Percentiles rank a stretch among this genome's conserved stretches.
These are phyloP conservation scores for Solenodon paradoxus DNA, from an alignment of 2,113 vertebrate species.

Conservation along the genomic window DNA sequence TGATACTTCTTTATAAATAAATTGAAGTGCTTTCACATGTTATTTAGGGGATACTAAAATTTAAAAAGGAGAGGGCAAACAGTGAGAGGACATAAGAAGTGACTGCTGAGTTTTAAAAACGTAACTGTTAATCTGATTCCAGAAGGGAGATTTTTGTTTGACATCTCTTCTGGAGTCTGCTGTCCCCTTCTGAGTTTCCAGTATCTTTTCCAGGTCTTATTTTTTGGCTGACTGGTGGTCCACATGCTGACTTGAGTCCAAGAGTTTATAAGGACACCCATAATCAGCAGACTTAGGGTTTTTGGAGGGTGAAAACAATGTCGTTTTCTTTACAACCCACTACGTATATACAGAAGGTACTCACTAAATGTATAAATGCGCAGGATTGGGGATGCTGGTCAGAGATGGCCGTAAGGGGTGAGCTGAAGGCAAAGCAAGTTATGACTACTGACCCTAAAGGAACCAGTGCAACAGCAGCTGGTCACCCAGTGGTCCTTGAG, in stretches of 20 bases:
- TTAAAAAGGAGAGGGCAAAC: not conserved
- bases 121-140: not conserved
- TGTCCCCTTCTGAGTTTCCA: not conserved
- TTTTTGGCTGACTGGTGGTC: not conserved
- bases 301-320: not conserved
- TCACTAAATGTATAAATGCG: not conserved
- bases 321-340: not conserved
- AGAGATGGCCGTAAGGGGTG: not conserved
- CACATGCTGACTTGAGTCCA: not conserved
- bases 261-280: not conserved
- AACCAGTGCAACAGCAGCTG: not conserved
- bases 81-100: not conserved
- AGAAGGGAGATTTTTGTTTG: not conserved
- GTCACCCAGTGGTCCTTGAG: not conserved
- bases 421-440: not conserved
- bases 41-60: not conserved
- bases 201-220: not conserved
- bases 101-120: not conserved
- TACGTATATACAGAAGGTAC: not conserved
- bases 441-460: not conserved
- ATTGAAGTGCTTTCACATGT: not conserved
- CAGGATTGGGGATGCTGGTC: too few species aligned
- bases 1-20: not conserved
- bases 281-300: not conserved
- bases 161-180: not conserved